Percentiles rank a stretch among this genome's conserved stretches.
Evolutionary conservation across 2,888 invertebrate species (phyloP).

Genomic region (Ectropis crepuscularia): DNA sequence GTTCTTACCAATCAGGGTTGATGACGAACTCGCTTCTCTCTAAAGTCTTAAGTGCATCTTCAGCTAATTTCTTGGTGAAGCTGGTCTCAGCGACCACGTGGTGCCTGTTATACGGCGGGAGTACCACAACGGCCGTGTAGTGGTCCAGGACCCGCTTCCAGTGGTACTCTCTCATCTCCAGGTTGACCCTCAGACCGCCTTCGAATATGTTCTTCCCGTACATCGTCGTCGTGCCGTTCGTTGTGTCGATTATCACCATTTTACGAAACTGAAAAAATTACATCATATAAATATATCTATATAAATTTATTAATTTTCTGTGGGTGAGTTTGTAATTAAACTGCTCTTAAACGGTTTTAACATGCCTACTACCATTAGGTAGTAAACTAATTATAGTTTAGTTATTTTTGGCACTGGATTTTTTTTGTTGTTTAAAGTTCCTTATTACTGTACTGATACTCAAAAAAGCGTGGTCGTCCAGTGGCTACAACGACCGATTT

Average conservation of each 20-base stretch:
- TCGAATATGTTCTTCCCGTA: constrained; percentile 69
- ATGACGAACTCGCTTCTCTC: constrained; percentile 66
- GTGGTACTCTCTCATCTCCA: constrained; percentile 68
- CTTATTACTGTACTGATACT: too few species aligned
- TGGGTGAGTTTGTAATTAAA: too few species aligned
- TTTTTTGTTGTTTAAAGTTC: too few species aligned
- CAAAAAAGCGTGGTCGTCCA: too few species aligned
- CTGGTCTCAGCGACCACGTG: constrained; percentile 57
- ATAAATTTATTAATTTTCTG: too few species aligned
- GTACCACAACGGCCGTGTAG: constrained; percentile 69
- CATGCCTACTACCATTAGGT: too few species aligned
- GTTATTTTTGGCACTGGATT: too few species aligned
- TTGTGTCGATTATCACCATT: constrained; percentile 58
- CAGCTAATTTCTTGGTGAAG: constrained; percentile 67
- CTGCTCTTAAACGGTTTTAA: too few species aligned
- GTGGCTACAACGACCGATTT: too few species aligned
- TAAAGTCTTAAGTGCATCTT: constrained; percentile 61
- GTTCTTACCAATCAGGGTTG: constrained; percentile 74
- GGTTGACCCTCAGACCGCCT: constrained; percentile 64
- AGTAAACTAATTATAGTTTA: too few species aligned
- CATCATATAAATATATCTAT: too few species aligned
- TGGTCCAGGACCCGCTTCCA: constrained; percentile 73
- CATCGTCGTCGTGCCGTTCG: constrained; percentile 62
- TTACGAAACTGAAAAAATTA: constrained; percentile 63
- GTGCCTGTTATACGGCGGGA: constrained; percentile 63